Conservation (phyloP, 1,140 invertebrate species). For the Diorhabda carinulata region DNA sequence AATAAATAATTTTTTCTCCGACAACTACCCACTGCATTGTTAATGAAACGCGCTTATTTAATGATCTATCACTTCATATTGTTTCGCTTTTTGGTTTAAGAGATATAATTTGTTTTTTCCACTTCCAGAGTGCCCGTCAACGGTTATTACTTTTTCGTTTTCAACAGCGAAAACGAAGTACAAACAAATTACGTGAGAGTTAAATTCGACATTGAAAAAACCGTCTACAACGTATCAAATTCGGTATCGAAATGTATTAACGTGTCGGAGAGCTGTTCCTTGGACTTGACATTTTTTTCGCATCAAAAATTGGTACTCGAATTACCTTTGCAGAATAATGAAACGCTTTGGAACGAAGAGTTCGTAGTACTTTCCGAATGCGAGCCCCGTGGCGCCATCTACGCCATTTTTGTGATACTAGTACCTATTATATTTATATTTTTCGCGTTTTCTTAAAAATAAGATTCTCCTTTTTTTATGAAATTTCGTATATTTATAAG, state of each 20-base stretch:
- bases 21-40: too few species aligned
- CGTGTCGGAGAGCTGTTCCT: constrained; percentile 57
- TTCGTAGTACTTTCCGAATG: constrained; percentile 69
- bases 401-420: constrained; percentile 63
- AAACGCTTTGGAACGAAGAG: constrained; percentile 68
- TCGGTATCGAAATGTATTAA: constrained; percentile 58
- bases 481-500: too few species aligned
- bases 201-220: constrained; percentile 66
- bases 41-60: too few species aligned
- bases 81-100: too few species aligned
- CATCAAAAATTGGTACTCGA: constrained; percentile 63
- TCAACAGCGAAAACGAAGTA: constrained; percentile 76
- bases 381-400: constrained; percentile 66
- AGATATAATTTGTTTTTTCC: too few species aligned
- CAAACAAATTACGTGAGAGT: constrained; percentile 64
- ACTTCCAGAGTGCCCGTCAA: constrained; percentile 60
- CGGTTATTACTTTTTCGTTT: constrained; percentile 79
- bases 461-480: neutral
- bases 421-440: constrained; percentile 67
- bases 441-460: constrained; percentile 59
- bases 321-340: constrained; percentile 57
- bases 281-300: constrained; percentile 66
- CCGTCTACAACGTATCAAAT: constrained; percentile 61
- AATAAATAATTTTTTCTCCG: too few species aligned
- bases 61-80: too few species aligned